Base-by-base conservation (phyloP, 1,140 invertebrate genomes). In the Heterodera carotae region DNA sequence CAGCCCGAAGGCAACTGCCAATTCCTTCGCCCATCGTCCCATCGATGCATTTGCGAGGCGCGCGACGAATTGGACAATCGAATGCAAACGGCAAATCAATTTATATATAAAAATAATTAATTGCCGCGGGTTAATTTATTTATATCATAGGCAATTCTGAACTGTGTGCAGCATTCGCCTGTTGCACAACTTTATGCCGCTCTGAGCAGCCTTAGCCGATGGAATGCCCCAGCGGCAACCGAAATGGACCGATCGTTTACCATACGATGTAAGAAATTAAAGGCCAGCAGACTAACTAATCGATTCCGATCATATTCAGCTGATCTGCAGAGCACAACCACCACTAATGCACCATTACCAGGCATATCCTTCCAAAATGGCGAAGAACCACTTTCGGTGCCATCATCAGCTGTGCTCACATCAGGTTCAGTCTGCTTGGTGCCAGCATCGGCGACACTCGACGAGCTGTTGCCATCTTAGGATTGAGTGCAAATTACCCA, bases 41-140 rank as follows among this genome's bases (percentile, higher is more conserved):
- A 76, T n/a, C 74, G 76, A 8, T 83, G 82, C 68, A 73, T 83
- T 34, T 83, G 82, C 43, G 82, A 78, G 33, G 82, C 82, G 7
- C 76, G 83, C 6, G 84, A 83, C 64, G 82, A 73, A 29, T 64
- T 85, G 12, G 83, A 83, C 18, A 66, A n/a, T 71, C 80, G 83
- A 27, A 48, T 85, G 43, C 69, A 83, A 43, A 62, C 80, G 15
- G 77, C 39, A 15, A 27, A 34, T 31, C 6, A 10, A 75, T 71
- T 36, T 8, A 39, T 25, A 27, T 29, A n/a, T 69, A 0, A 39
- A 77, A 25, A 31, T 15, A n/a, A 25, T 34, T 43, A 31, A 67
- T 59, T 73, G 39, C 39, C 34, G 31, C 4, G n/a, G 29, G 18
- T 25, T 5, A 12, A 10, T n/a, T 31, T 69, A 68, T 29, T 34